phyloP scores from a whole-genome alignment of 2,797 vertebrate species.

The Avahi laniger region DNA sequence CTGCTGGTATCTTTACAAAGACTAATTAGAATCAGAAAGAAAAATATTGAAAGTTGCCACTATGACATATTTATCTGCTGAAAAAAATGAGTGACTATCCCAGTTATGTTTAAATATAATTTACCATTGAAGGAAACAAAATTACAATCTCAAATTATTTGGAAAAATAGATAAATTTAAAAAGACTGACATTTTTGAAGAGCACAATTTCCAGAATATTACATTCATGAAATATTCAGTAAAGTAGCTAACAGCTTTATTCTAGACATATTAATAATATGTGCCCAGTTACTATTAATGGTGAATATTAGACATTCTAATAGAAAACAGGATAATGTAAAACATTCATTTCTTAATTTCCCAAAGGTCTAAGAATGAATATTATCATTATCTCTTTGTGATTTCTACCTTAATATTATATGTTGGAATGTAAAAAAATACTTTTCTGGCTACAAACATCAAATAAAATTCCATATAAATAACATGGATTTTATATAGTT shows the following conservation, averaged over 20 bases:
- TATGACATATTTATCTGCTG: neutral
- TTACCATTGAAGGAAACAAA: neutral
- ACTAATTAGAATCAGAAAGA: neutral
- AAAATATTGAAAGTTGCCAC: neutral
- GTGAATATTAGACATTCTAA: neutral
- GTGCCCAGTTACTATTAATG: neutral
- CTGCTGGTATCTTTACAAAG: neutral
- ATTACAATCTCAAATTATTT: neutral
- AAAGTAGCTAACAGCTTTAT: neutral
- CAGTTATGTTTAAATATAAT: neutral
- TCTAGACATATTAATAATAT: neutral
- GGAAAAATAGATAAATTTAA: neutral
- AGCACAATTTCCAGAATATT: neutral
- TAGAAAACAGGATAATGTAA: neutral
- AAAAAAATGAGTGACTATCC: neutral
- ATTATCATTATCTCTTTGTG: neutral
- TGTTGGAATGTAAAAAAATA: neutral
- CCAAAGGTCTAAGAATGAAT: neutral
- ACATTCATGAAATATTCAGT: neutral
- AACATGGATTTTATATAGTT: neutral
- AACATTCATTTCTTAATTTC: neutral
- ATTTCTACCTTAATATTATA: neutral
- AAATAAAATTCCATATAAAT: neutral
- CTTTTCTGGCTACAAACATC: neutral
- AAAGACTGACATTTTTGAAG: neutral